These are phyloP conservation scores for Channa striata DNA, from an alignment of 2,797 vertebrate genomes.

Conservation along the genomic window DNA sequence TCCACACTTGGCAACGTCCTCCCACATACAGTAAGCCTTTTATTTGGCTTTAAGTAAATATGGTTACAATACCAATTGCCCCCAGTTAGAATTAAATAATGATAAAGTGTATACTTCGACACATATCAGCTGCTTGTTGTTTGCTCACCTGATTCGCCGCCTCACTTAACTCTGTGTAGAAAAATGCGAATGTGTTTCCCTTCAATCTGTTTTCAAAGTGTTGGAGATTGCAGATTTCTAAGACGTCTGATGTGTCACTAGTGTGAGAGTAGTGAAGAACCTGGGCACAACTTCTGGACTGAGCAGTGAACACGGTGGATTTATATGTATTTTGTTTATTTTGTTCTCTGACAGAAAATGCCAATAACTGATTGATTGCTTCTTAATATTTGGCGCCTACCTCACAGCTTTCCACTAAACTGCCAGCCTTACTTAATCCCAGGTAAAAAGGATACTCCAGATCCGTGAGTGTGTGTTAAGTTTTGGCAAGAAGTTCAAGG, in stretches of 20 bases:
- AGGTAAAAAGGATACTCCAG: neutral
- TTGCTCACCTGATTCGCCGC: neutral
- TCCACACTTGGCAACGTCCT: conserved; percentile 41
- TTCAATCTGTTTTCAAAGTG: neutral
- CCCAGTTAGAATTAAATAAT: conserved; percentile 19
- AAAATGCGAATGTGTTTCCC: neutral
- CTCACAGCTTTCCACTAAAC: neutral
- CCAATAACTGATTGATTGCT: neutral
- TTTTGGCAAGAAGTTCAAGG: too few species aligned
- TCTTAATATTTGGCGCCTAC: neutral
- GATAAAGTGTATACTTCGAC: conserved; percentile 26
- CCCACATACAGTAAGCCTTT: conserved; percentile 60
- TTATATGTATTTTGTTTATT: too few species aligned
- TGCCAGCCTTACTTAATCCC: too few species aligned
- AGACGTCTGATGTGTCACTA: neutral
- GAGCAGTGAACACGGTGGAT: too few species aligned
- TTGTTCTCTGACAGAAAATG: too few species aligned
- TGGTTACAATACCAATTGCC: conserved; percentile 1
- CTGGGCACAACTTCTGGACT: neutral
- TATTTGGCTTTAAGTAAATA: conserved; percentile 42
- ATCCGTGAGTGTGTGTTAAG: too few species aligned
- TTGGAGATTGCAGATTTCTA: neutral
- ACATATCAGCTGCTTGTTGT: conserved; percentile 1
- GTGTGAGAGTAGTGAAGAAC: neutral
- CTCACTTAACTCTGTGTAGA: neutral